Percentiles rank a stretch among this genome's conserved stretches.
phyloP scores from a whole-genome alignment of 2,797 vertebrate genomes.

The Chaenodraco wilsoni region DNA sequence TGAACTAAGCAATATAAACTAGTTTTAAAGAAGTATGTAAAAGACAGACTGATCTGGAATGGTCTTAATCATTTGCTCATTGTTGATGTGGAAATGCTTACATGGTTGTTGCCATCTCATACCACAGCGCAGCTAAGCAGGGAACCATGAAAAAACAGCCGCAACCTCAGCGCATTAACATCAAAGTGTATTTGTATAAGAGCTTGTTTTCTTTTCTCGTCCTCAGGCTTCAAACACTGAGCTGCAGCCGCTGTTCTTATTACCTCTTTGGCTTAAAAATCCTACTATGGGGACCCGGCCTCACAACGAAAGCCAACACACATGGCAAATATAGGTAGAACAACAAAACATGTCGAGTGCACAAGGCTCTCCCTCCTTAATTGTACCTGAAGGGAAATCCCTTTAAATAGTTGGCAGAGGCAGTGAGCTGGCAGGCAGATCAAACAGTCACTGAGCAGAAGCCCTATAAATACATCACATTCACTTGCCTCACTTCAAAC shows the following conservation, averaged over 20 bases:
- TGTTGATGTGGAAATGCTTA: slow-evolving; percentile 70
- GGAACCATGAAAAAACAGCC: slow-evolving; percentile 66
- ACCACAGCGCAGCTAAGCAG: slow-evolving; percentile 54
- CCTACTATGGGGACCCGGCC: slow-evolving; percentile 49
- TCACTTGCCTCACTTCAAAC: slow-evolving; percentile 77
- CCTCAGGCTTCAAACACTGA: slow-evolving; percentile 60
- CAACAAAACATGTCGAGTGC: slow-evolving; percentile 50
- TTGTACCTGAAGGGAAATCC: slow-evolving; percentile 88
- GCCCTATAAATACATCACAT: slow-evolving; percentile 86
- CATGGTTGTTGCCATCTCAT: slow-evolving; percentile 62
- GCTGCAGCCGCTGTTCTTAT: slow-evolving; percentile 59
- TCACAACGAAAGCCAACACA: slow-evolving; percentile 65
- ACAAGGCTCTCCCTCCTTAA: slow-evolving; percentile 74
- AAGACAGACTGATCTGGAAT: slow-evolving; percentile 62
- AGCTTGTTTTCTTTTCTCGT: slow-evolving; percentile 80
- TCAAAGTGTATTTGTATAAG: slow-evolving; percentile 83
- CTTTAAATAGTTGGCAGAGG: slow-evolving; percentile 83
- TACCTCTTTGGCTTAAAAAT: slow-evolving; percentile 70
- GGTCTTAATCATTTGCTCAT: slow-evolving; percentile 55
- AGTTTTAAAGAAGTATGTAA: slow-evolving; percentile 46
- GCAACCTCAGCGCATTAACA: slow-evolving; percentile 70
- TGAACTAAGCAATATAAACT: slow-evolving; percentile 46
- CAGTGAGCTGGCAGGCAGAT: slow-evolving; percentile 80
- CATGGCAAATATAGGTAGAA: slow-evolving; percentile 65
- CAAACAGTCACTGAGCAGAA: slow-evolving; percentile 81